phyloP scores from a whole-genome alignment of 2,797 vertebrate species.

The Pipistrellus kuhlii region DNA sequence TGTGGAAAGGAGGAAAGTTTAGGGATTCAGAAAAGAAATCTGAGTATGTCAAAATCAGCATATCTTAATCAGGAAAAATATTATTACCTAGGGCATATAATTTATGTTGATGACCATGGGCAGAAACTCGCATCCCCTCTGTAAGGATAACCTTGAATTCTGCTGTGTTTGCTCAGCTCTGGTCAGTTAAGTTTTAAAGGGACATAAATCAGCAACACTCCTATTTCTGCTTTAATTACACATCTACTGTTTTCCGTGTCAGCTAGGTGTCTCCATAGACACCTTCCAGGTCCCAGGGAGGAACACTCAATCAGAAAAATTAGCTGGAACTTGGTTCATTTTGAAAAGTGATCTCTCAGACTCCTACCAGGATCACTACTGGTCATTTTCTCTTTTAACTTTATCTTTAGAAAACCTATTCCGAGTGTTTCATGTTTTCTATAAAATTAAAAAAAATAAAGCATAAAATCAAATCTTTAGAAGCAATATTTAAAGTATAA shows the following conservation, averaged over 20 bases:
- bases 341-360: neutral
- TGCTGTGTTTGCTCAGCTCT: neutral
- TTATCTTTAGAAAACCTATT: constrained; percentile 43
- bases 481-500: neutral
- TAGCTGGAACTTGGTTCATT: neutral
- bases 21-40: neutral
- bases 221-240: neutral
- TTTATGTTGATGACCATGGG: neutral
- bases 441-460: neutral
- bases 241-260: neutral
- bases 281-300: neutral
- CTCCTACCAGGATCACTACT: neutral
- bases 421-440: neutral
- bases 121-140: neutral
- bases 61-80: neutral
- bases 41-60: neutral
- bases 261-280: neutral
- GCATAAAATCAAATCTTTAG: neutral
- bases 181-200: neutral
- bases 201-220: neutral
- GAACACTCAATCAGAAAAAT: neutral
- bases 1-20: neutral
- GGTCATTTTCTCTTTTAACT: neutral
- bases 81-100: neutral
- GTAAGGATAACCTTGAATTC: neutral